Evolutionary conservation across 2,888 invertebrate genomes (phyloP).

Genomic region (Coelopa pilipes): DNA sequence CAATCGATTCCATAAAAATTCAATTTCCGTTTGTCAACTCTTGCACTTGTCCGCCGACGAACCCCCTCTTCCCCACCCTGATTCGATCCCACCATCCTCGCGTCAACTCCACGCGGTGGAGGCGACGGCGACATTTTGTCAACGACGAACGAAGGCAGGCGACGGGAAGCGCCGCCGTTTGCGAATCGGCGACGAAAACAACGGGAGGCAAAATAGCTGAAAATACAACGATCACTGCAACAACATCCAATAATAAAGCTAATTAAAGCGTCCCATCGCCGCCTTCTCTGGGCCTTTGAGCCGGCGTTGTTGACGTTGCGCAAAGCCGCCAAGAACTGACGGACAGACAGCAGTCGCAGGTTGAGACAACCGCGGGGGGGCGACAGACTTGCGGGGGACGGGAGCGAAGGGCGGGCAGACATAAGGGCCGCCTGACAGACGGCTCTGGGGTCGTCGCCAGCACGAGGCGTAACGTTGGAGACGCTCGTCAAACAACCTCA

Average conservation of each 20-base stretch:
- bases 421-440: neutral
- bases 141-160: neutral
- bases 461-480: conserved; percentile 16
- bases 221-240: no score
- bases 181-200: neutral
- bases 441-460: neutral
- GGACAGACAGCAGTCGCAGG: neutral
- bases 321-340: neutral
- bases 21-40: neutral
- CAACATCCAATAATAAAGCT: conserved; percentile 3
- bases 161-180: neutral
- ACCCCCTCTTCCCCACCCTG: neutral
- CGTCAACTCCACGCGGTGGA: no score
- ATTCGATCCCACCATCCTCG: no score
- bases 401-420: no score
- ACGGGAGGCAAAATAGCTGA: neutral
- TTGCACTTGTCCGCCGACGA: neutral
- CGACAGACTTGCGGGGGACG: neutral
- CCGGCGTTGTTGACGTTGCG: neutral
- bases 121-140: no score
- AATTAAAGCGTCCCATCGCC: conserved; percentile 8
- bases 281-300: neutral
- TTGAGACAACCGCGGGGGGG: neutral
- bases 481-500: conserved; percentile 14
- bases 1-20: neutral